Base-by-base conservation (phyloP, 2,888 invertebrate species). In the Siphlonurus alternatus region DNA sequence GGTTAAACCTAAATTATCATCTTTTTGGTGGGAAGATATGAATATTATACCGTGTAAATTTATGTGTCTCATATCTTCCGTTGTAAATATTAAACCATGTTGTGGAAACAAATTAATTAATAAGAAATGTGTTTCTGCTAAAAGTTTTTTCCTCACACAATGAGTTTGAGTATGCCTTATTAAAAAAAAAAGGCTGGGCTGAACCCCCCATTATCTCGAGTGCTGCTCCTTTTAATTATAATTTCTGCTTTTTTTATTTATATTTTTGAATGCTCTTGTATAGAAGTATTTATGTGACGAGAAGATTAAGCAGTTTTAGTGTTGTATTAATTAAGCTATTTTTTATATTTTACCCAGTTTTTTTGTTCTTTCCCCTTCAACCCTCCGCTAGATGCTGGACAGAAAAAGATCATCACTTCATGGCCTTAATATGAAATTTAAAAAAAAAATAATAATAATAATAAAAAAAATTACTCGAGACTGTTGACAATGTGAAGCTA, bases 341-440 rank as follows among this genome's bases (percentile, higher is more conserved):
- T 38, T 38, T 38, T 38, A 38, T 56, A 56, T 56, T 56, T 56
- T n/a, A 20, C 56, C 22, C 56, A 5, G 7, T 22, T 20, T n/a
- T 22, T 56, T 56, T 56, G 22, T 20, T 56, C n/a, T 5, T 10
- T 56, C 20, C 7, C n/a, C 22, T 56, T 56, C 20, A 7, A 56
- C 56, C 7, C n/a, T 56, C 56, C 7, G 20, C n/a, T 56, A 56
- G 56, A 20, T n/a, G 22, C n/a, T 20, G 56, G 22, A 56, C n/a
- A 20, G 56, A 22, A 56, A 56, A 22, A 56, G 56, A 56, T 56
- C 56, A 56, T 56, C 56, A 56, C 56, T 56, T 56, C 56, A 56
- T 56, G 56, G 56, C 56, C 56, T 56, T 56, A 56, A 56, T 18
- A 56, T n/a, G 20, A 22, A n/a, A 22, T 22, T n/a, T 22, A 5